Base-by-base conservation (phyloP, 1,140 invertebrate genomes). In the Apis mellifera region DNA sequence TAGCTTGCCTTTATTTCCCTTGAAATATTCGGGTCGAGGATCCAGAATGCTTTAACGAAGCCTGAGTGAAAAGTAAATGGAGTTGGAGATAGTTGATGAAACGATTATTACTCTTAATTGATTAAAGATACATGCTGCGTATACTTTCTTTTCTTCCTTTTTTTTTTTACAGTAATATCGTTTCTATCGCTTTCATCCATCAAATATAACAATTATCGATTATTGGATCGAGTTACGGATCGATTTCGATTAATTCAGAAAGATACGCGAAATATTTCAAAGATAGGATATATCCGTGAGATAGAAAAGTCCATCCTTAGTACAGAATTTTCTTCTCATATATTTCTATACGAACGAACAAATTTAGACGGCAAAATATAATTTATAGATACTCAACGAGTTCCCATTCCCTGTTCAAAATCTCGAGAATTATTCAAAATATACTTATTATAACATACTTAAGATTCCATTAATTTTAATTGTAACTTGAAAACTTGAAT, bases 191-290 rank as follows among this genome's bases (percentile, higher is more conserved):
- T 42, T 12, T 42, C 13, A 32, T 21, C 21, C 11, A 2, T 1
- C 59, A 64, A 75, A 23, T 32, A 52, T 15, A 11, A 48, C 11
- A 13, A 32, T 48, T 52, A 60, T 65, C 60, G 21, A 50, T 21
- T 76, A 50, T 21, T 76, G 8, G 23, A 15, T 0, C 32, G 19
- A 50, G 48, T 75, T 75, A 13, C 54, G 7, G 13, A 82, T 82
- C 73, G 57, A 64, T 78, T 70, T 68, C 48, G 80, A 82, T 82
- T 82, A 77, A 57, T 55, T 70, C 21, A 32, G 65, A 19, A 71
- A 52, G 66, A 50, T 70, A 23, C 59, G 26, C n/a, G 75, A 72
- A 82, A 82, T 82, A 48, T 32, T 72, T 17, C 4, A 60, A 19
- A 52, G 62, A 57, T 7, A 7, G 32, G 60, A 75, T 52, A 32